A percentile compares a stretch with the other conserved stretches of the same genome.
These are phyloP conservation scores for Ormyrus labotus DNA, from an alignment of 2,888 invertebrate species.

Conservation along the genomic window DNA sequence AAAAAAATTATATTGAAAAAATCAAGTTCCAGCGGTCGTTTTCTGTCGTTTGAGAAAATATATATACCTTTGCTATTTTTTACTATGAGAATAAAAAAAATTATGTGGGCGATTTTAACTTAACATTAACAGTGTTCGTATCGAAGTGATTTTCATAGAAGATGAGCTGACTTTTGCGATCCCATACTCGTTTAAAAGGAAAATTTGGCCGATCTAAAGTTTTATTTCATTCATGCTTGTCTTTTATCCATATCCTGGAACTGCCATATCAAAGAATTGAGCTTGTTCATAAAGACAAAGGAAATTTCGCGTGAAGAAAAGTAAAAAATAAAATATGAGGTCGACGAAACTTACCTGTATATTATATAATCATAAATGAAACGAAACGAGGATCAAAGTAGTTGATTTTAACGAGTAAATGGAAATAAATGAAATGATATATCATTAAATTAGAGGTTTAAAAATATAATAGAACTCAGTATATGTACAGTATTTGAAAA, in stretches of 20 bases:
- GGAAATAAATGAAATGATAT: constrained; percentile 76
- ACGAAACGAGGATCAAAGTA: constrained; percentile 75
- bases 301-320: constrained; percentile 63
- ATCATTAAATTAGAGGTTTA: constrained; percentile 77
- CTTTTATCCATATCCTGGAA: constrained; percentile 81
- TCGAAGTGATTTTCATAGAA: constrained; percentile 55
- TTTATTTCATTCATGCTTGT: constrained; percentile 60
- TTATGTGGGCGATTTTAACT: constrained; percentile 55
- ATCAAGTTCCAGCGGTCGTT: constrained; percentile 55
- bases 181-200: constrained; percentile 48
- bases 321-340: constrained; percentile 62
- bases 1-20: constrained; percentile 54
- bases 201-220: constrained; percentile 47
- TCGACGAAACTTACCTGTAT: constrained; percentile 71
- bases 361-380: constrained; percentile 73
- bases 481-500: constrained; percentile 88
- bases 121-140: constrained; percentile 50
- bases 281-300: constrained; percentile 73
- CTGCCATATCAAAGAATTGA: constrained; percentile 81
- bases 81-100: constrained; percentile 50
- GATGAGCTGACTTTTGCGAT: constrained; percentile 54
- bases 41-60: constrained; percentile 52
- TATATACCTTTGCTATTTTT: constrained; percentile 55
- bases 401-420: constrained; percentile 74
- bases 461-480: constrained; percentile 76